These are phyloP conservation scores for Rhodinocichla rosea DNA, from an alignment of 2,113 vertebrate species.

Conservation along the genomic window DNA sequence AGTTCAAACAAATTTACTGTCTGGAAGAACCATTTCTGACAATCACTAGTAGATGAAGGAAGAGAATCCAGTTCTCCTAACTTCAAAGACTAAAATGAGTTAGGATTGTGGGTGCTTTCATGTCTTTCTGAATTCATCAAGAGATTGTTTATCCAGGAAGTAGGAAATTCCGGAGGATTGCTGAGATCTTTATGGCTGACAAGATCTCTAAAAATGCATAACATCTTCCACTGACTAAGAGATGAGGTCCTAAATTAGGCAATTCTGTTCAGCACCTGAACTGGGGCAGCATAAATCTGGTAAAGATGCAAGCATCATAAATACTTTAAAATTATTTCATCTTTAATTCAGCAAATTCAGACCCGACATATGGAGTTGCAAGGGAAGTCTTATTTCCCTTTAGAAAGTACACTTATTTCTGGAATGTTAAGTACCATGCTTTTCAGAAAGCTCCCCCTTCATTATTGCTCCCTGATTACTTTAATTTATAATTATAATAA, in stretches of 20 bases:
- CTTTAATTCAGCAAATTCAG: not conserved
- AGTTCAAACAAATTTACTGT: not conserved
- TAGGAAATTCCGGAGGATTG: not conserved
- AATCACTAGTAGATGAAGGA: not conserved
- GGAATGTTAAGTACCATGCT: not conserved
- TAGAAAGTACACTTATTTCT: not conserved
- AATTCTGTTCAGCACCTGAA: not conserved
- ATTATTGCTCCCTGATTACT: not conserved
- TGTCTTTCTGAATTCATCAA: not conserved
- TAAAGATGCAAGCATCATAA: not conserved
- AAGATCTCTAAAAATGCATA: not conserved
- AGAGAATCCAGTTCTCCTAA: not conserved
- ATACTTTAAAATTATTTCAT: not conserved
- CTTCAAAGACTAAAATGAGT: not conserved
- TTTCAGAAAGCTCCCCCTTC: not conserved
- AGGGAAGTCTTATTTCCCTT: not conserved
- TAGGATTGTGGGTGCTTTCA: not conserved
- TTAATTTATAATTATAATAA: not conserved
- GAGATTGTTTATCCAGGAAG: not conserved
- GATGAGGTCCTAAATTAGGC: not conserved
- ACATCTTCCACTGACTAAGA: not conserved
- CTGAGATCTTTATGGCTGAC: not conserved
- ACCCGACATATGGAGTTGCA: not conserved
- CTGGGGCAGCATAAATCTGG: not conserved
- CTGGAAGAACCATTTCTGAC: not conserved